Evolutionary conservation across 2,113 vertebrate species (phyloP).

Genomic region (Edolisoma coerulescens): DNA sequence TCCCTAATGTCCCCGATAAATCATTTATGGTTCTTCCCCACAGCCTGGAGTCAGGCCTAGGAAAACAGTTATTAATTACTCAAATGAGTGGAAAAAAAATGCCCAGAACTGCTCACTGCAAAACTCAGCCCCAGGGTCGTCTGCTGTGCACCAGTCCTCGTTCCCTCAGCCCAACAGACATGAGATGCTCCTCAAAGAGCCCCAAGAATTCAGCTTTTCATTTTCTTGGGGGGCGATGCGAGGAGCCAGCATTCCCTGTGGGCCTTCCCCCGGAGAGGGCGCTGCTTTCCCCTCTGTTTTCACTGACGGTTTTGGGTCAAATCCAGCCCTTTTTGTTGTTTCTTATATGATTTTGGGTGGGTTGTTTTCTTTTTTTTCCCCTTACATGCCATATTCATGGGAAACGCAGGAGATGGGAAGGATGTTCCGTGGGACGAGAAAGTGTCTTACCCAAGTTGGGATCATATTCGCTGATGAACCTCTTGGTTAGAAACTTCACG

Average conservation of each 20-base stretch:
- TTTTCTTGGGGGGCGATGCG: fast-evolving
- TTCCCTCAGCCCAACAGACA: not conserved
- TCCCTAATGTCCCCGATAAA: constrained; percentile 55
- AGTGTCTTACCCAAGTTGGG: constrained; percentile 82
- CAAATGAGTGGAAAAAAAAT: constrained; percentile 40
- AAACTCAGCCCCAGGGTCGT: not conserved
- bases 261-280: fast-evolving
- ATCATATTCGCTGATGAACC: constrained; percentile 94
- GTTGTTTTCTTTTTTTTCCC: not conserved
- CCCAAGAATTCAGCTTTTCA: not conserved
- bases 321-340: not conserved
- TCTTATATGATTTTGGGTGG: not conserved
- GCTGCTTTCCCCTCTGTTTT: not conserved
- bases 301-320: not conserved
- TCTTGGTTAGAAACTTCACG: constrained; percentile 91
- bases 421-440: not conserved
- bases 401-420: not conserved
- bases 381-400: not conserved
- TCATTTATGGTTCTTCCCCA: constrained; percentile 52
- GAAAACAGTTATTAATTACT: constrained; percentile 71
- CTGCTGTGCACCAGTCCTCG: fast-evolving
- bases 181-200: not conserved
- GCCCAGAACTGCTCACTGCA: constrained; percentile 29
- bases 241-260: fast-evolving
- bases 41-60: constrained; percentile 58